Percentiles rank a stretch among this genome's conserved stretches.
Conservation (phyloP, 2,797 vertebrate genomes). For the Melanotaenia boesemani region DNA sequence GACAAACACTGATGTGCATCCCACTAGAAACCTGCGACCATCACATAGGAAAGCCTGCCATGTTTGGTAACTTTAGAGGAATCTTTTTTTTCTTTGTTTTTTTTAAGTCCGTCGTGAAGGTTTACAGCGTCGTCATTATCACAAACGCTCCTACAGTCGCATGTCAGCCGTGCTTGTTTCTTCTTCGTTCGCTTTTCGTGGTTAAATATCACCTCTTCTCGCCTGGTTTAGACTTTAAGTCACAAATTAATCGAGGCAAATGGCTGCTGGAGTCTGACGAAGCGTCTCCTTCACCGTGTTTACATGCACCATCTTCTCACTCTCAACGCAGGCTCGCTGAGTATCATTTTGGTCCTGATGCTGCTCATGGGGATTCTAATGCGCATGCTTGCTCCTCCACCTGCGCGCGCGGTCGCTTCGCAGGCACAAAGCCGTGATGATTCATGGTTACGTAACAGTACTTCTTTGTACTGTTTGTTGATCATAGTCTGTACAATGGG, state of each 20-base stretch:
- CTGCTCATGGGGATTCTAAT: slow-evolving; percentile 62
- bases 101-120: slow-evolving; percentile 24
- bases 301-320: slow-evolving; percentile 68
- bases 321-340: slow-evolving; percentile 36
- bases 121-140: slow-evolving; percentile 49
- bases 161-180: slow-evolving; percentile 15
- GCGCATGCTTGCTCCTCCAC: slow-evolving; percentile 78
- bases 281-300: slow-evolving; percentile 46
- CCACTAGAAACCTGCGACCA: slow-evolving; percentile 76
- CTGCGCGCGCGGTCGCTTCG: slow-evolving; percentile 50
- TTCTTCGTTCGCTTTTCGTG: neutral
- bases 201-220: neutral
- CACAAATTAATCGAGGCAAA: neutral
- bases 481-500: neutral
- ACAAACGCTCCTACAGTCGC: slow-evolving; percentile 30
- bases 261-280: neutral
- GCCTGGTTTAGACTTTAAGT: neutral
- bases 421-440: slow-evolving; percentile 50
- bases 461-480: slow-evolving; percentile 9
- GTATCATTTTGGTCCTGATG: slow-evolving; percentile 82
- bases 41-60: slow-evolving; percentile 69
- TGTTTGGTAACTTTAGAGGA: slow-evolving; percentile 34
- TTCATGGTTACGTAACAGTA: slow-evolving; percentile 61
- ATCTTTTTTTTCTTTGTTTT: neutral
- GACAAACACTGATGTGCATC: slow-evolving; percentile 86